Evolutionary conservation across 2,113 vertebrate genomes (phyloP).

Genomic region (Oncorhynchus tshawytscha): DNA sequence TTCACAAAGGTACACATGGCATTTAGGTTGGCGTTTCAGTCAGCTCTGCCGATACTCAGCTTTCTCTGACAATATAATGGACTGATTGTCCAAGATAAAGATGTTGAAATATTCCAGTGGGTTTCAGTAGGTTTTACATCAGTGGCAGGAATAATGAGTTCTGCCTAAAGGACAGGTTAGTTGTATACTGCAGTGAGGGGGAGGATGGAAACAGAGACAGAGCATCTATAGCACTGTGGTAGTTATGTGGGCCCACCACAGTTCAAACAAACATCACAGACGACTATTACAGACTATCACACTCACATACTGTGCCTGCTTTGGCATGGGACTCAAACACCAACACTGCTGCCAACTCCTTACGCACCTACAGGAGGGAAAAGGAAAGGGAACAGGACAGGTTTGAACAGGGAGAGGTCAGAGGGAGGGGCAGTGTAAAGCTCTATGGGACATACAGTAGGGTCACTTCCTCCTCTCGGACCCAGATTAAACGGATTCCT

Average conservation of each 20-base stretch:
- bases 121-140: not conserved
- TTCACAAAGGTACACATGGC: too few species aligned
- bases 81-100: not conserved
- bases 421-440: not conserved
- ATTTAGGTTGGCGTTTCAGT: too few species aligned
- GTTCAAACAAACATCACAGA: not conserved
- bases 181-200: too few species aligned
- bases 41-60: not conserved
- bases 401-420: not conserved
- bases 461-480: too few species aligned
- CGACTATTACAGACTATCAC: conserved; percentile 30
- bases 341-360: conserved; percentile 88
- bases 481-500: too few species aligned
- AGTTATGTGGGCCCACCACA: not conserved
- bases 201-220: not conserved
- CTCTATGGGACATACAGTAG: too few species aligned
- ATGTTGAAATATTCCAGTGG: not conserved
- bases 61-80: not conserved
- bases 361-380: conserved; percentile 80
- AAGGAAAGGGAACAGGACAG: conserved; percentile 1
- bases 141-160: not conserved
- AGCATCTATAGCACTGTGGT: too few species aligned
- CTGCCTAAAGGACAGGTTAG: not conserved
- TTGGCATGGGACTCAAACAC: conserved; percentile 90
- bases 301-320: conserved; percentile 92